Conservation (phyloP, 2,888 invertebrate genomes). For the Drosophila melanosoma region DNA sequence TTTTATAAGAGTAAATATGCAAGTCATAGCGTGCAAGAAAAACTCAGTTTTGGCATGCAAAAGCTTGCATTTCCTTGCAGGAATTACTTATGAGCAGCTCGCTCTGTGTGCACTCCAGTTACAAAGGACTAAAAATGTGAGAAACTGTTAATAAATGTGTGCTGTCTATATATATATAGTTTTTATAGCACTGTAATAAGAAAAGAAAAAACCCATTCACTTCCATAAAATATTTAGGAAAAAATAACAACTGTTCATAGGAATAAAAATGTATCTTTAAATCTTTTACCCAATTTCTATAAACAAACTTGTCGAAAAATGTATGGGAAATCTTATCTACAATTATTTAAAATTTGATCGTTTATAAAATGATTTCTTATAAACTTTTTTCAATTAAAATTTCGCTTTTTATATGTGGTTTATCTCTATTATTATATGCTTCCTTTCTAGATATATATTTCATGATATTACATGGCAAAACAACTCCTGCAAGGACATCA, state of each 20-base stretch:
- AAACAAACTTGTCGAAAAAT: neutral
- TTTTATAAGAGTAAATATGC: conserved; percentile 33
- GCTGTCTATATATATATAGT: too few species aligned
- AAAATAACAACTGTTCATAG: neutral
- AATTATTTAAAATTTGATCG: neutral
- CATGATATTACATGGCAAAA: too few species aligned
- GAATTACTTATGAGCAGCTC: conserved; percentile 14
- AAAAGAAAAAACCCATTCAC: neutral
- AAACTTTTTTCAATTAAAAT: neutral
- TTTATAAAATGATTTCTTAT: neutral
- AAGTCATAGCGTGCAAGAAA: conserved; percentile 19
- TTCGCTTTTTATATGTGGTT: neutral
- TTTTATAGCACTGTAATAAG: too few species aligned
- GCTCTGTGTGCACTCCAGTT: conserved; percentile 4
- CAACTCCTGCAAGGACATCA: too few species aligned
- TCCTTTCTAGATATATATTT: too few species aligned
- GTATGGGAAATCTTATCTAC: too few species aligned
- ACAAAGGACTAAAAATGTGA: neutral
- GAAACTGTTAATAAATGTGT: neutral
- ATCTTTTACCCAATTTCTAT: neutral
- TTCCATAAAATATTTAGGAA: neutral
- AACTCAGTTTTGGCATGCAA: conserved; percentile 44
- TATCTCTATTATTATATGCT: too few species aligned
- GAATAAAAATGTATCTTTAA: neutral
- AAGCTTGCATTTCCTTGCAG: conserved; percentile 43